Evolutionary conservation across 1,140 invertebrate species (phyloP).

Genomic region (Drosophila orosa): DNA sequence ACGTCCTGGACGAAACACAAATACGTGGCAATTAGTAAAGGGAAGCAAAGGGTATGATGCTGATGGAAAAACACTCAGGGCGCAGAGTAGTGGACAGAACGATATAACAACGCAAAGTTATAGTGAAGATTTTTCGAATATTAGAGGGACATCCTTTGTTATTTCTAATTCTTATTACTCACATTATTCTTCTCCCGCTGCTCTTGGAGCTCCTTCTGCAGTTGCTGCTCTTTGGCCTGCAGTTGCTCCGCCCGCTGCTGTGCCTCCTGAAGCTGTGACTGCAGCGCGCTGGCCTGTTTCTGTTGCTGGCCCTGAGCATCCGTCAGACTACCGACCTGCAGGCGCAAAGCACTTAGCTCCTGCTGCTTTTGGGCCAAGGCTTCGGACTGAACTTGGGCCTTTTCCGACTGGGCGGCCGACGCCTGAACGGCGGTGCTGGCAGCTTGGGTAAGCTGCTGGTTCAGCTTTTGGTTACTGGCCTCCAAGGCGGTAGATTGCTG

Average conservation of each 20-base stretch:
- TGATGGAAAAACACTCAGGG: neutral
- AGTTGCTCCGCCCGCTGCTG: constrained; percentile 64
- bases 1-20: constrained; percentile 87
- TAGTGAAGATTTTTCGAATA: neutral
- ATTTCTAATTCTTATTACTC: constrained; percentile 81
- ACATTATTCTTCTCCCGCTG: constrained; percentile 92
- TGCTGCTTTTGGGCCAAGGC: constrained; percentile 44
- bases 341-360: constrained; percentile 47
- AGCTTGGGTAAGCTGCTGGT: constrained; percentile 51
- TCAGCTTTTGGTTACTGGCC: constrained; percentile 47
- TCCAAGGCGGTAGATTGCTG: constrained; percentile 43
- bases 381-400: constrained; percentile 59
- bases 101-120: neutral
- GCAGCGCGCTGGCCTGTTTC: constrained; percentile 53
- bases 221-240: constrained; percentile 62
- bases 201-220: constrained; percentile 86
- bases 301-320: constrained; percentile 51
- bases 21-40: constrained; percentile 68
- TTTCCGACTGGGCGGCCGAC: constrained; percentile 59
- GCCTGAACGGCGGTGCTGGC: constrained; percentile 52
- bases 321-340: constrained; percentile 39
- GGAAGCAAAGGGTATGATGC: constrained; percentile 1
- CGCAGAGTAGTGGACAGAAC: neutral
- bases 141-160: neutral
- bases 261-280: constrained; percentile 64